Conservation (phyloP, 2,888 invertebrate genomes). For the Cactoblastis cactorum region DNA sequence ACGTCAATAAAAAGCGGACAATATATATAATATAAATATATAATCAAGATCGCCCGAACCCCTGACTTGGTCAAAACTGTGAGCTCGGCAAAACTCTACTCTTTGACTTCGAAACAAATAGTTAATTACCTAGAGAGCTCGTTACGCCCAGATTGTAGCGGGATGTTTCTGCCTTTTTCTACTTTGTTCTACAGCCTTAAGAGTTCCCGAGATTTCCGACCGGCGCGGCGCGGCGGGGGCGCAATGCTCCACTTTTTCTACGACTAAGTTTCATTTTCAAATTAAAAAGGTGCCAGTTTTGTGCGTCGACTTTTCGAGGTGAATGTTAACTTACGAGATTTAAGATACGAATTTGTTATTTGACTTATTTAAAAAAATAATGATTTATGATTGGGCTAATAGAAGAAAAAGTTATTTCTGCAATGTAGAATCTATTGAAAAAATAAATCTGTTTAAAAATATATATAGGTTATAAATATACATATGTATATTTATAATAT, state of each 20-base stretch:
- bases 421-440: too few species aligned
- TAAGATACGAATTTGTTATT: too few species aligned
- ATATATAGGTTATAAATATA: too few species aligned
- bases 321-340: too few species aligned
- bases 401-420: too few species aligned
- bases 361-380: too few species aligned
- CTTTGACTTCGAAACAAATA: constrained; percentile 73
- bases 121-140: constrained; percentile 72
- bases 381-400: too few species aligned
- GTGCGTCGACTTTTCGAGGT: not conserved
- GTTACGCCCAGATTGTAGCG: constrained; percentile 64
- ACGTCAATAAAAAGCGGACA: too few species aligned
- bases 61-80: constrained; percentile 13
- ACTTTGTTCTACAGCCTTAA: constrained; percentile 26
- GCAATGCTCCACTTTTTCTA: constrained; percentile 1
- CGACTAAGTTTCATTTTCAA: constrained; percentile 2
- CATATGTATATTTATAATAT: too few species aligned
- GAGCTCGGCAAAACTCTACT: constrained; percentile 48
- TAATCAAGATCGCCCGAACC: not conserved
- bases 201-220: constrained; percentile 12
- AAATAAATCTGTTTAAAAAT: too few species aligned
- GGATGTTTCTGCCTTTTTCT: constrained; percentile 35
- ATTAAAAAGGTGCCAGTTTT: not conserved
- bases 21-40: too few species aligned
- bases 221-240: constrained; percentile 2